A percentile compares a stretch with the other conserved stretches of the same genome.
Evolutionary conservation across 2,797 vertebrate genomes (phyloP).

Genomic region (Pantherophis vulpinus): DNA sequence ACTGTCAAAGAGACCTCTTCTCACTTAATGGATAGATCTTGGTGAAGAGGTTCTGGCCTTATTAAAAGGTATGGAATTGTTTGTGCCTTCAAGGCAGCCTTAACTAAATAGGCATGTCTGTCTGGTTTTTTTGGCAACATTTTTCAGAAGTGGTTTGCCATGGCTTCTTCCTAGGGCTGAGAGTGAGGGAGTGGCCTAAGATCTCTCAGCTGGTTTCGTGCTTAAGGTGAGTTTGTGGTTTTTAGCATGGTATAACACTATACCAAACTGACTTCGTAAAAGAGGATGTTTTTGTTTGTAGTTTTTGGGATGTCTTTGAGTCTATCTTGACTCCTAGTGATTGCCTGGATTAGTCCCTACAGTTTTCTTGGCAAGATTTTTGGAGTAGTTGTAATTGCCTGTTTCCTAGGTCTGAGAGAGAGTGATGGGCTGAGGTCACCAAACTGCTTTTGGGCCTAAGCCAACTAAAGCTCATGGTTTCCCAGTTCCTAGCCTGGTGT

Average conservation of each 20-base stretch:
- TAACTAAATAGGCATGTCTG: background rate
- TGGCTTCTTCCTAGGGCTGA: background rate
- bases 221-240: background rate
- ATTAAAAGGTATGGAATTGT: background rate
- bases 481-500: background rate
- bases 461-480: background rate
- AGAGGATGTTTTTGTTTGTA: background rate
- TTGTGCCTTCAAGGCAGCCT: background rate
- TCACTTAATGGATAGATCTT: background rate
- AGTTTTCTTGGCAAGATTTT: background rate
- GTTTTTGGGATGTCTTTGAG: background rate
- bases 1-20: background rate
- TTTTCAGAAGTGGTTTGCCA: background rate
- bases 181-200: background rate
- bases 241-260: background rate
- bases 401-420: background rate
- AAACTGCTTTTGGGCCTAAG: background rate
- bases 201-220: background rate
- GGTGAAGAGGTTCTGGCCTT: background rate
- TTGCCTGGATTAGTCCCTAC: background rate
- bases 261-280: background rate
- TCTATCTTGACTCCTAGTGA: background rate
- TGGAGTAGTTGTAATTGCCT: background rate
- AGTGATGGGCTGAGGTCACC: background rate
- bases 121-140: background rate